phyloP scores from a whole-genome alignment of 53 echinoderm and acorn worm genomes.

The Luidia sarsii region DNA sequence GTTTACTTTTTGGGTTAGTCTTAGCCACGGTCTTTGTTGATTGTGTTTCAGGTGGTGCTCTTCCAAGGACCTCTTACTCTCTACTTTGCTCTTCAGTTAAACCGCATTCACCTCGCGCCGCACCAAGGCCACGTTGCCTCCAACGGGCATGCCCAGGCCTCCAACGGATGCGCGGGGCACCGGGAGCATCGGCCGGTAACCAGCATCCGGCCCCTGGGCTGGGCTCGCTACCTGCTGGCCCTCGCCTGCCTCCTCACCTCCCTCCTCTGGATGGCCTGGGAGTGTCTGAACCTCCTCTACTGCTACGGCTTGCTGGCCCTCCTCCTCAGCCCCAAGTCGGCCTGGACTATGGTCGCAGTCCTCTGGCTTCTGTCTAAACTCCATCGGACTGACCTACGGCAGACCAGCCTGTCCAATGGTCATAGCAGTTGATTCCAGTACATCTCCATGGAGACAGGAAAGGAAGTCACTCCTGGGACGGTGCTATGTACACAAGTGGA shows the following conservation, averaged over 20 bases:
- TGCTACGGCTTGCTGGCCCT: constrained; percentile 73
- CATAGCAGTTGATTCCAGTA: constrained; percentile 49
- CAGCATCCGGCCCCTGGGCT: constrained; percentile 24
- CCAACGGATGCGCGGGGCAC: neutral
- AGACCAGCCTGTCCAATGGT: constrained; percentile 15
- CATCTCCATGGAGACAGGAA: too few species aligned
- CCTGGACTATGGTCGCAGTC: constrained; percentile 61
- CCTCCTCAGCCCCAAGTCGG: constrained; percentile 68
- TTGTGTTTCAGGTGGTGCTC: constrained; percentile 61
- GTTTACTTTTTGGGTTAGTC: neutral
- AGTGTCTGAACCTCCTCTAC: constrained; percentile 38
- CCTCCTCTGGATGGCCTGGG: constrained; percentile 51
- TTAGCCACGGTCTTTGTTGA: neutral
- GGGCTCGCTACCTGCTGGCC: neutral
- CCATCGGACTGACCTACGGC: constrained; percentile 23
- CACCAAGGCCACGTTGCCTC: neutral
- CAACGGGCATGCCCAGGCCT: neutral
- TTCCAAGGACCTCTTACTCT: constrained; percentile 79
- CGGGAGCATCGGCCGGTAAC: neutral
- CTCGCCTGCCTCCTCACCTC: constrained; percentile 27
- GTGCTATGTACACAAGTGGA: too few species aligned
- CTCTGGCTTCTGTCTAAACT: constrained; percentile 49
- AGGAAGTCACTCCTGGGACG: too few species aligned
- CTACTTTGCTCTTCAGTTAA: constrained; percentile 72
- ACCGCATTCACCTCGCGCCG: constrained; percentile 20